These are phyloP conservation scores for Ochropacha duplaris DNA, from an alignment of 2,888 invertebrate genomes.

Conservation along the genomic window DNA sequence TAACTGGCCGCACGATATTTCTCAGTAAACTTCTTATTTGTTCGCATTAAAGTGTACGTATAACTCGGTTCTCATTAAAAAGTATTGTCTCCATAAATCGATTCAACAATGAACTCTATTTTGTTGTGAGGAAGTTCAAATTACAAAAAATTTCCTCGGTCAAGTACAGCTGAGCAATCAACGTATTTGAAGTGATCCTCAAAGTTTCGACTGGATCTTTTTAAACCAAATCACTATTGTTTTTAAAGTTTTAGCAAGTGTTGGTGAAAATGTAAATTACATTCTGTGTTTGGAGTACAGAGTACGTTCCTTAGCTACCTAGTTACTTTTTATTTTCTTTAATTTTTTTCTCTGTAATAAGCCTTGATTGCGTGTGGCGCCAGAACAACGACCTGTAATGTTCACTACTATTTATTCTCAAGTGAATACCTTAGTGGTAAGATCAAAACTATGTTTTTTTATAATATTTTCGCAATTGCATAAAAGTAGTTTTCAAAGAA, in stretches of 20 bases:
- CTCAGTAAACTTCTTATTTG: not conserved
- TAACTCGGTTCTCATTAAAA: slow-evolving; percentile 13
- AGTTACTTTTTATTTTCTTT: slow-evolving; percentile 56
- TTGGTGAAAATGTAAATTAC: slow-evolving; percentile 49
- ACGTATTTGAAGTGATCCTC: slow-evolving; percentile 40
- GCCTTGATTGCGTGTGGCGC: slow-evolving; percentile 46
- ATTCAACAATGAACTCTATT: slow-evolving; percentile 19
- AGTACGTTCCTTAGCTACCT: slow-evolving; percentile 59
- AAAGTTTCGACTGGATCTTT: slow-evolving; percentile 36
- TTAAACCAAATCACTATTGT: slow-evolving; percentile 43
- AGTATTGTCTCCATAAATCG: slow-evolving; percentile 12
- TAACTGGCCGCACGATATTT: not conserved
- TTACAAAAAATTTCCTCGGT: slow-evolving; percentile 18
- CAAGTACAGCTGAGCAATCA: slow-evolving; percentile 41
- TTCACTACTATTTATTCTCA: slow-evolving; percentile 15
- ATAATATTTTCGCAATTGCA: not conserved
- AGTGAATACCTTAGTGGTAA: not conserved
- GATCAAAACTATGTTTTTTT: not conserved
- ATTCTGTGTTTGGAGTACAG: slow-evolving; percentile 47
- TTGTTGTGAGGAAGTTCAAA: slow-evolving; percentile 15
- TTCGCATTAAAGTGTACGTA: not conserved
- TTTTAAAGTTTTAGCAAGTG: slow-evolving; percentile 38
- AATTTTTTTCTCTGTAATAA: slow-evolving; percentile 38
- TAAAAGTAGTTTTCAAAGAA: not conserved
- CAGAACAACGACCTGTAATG: slow-evolving; percentile 73